Evolutionary conservation across 2,888 invertebrate species (phyloP).

Genomic region (Protonemura montana): DNA sequence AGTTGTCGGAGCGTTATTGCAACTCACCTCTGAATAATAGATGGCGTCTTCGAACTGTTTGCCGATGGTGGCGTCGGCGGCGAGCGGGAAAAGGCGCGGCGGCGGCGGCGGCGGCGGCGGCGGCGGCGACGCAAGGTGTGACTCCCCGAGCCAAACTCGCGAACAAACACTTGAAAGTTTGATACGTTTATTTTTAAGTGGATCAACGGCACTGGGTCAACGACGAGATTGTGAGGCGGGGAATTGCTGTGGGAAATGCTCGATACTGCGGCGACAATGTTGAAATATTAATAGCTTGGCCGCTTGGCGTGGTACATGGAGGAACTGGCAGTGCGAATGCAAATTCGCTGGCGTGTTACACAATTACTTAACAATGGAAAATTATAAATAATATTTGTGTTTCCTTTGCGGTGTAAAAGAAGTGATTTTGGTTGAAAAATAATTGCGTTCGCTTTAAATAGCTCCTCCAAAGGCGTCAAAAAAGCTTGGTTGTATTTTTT

Average conservation of each 20-base stretch:
- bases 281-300: neutral
- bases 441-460: too few relatives aligned
- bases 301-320: neutral
- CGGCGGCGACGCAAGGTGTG: neutral
- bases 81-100: neutral
- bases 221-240: neutral
- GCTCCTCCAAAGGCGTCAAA: too few relatives aligned
- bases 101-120: neutral
- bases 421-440: neutral
- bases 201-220: neutral
- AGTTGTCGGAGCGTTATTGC: neutral
- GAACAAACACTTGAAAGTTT: neutral
- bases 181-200: neutral
- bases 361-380: neutral
- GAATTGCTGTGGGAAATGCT: neutral
- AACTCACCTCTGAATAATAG: neutral
- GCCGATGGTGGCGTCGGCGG: too few relatives aligned
- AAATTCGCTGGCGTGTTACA: neutral
- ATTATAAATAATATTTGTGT: neutral
- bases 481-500: too few relatives aligned
- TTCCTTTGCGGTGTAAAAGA: neutral
- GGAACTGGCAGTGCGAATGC: neutral
- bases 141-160: neutral
- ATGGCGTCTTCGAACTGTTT: neutral
- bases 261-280: neutral